These are phyloP conservation scores for Sesamia inferens DNA, from an alignment of 2,888 invertebrate species.

Conservation along the genomic window DNA sequence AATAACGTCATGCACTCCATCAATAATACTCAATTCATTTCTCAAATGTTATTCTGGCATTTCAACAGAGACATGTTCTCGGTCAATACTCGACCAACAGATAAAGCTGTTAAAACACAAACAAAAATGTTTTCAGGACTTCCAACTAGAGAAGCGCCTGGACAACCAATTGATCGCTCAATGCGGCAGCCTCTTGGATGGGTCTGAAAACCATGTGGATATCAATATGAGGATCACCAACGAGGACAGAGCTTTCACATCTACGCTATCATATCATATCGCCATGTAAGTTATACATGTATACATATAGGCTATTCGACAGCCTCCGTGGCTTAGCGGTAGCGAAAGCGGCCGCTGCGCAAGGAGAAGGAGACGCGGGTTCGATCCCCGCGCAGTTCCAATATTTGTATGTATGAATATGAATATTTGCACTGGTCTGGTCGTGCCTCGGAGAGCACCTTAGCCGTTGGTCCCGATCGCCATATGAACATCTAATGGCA, in stretches of 20 bases:
- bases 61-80: background rate
- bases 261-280: conserved; percentile 98
- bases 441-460: too few relatives aligned
- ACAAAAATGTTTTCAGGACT: conserved; percentile 91
- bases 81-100: background rate
- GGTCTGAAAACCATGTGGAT: conserved; percentile 91
- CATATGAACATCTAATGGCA: too few relatives aligned
- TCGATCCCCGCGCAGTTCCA: too few relatives aligned
- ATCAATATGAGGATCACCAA: conserved; percentile 96
- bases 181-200: conserved; percentile 93
- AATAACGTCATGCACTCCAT: background rate
- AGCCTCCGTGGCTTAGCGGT: too few relatives aligned
- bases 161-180: conserved; percentile 94
- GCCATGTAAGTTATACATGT: conserved; percentile 94
- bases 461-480: too few relatives aligned
- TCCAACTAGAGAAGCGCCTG: conserved; percentile 95
- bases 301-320: background rate
- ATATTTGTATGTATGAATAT: too few relatives aligned
- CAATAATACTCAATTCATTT: background rate
- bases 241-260: conserved; percentile 97
- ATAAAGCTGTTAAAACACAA: too few relatives aligned
- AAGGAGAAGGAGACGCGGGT: too few relatives aligned
- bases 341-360: too few relatives aligned
- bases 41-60: background rate
- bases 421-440: too few relatives aligned